Percentiles rank a stretch among this genome's conserved stretches.
Evolutionary conservation across 2,797 vertebrate species (phyloP).

Genomic region (Megalops cyprinoides): DNA sequence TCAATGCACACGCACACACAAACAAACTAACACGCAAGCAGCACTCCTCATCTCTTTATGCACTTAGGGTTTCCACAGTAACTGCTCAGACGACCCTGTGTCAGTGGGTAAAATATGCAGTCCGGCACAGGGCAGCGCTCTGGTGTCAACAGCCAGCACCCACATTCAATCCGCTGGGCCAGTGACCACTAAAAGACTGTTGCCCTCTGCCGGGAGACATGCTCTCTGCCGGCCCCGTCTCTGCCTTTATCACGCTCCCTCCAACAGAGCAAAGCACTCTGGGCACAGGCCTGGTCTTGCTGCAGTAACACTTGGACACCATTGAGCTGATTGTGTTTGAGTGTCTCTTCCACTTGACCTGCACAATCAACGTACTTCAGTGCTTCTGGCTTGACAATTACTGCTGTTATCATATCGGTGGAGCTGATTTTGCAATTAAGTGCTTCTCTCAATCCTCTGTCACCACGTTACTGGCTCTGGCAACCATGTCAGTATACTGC

Average conservation of each 20-base stretch:
- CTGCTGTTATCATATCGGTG: neutral
- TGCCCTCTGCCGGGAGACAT: too few relatives aligned
- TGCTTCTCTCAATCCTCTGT: neutral
- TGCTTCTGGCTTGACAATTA: neutral
- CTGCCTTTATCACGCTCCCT: too few relatives aligned
- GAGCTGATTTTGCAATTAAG: neutral
- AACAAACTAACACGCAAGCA: neutral
- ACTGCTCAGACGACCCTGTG: neutral
- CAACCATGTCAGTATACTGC: neutral
- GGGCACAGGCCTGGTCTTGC: neutral
- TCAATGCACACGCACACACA: neutral
- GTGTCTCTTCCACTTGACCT: neutral
- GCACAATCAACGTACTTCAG: neutral
- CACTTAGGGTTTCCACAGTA: neutral
- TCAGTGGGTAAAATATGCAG: neutral
- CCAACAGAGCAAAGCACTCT: neutral
- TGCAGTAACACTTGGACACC: neutral
- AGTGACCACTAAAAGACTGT: neutral
- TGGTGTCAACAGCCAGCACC: neutral
- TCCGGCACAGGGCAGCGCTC: neutral
- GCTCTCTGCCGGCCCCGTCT: too few relatives aligned
- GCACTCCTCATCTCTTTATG: neutral
- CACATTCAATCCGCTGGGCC: neutral
- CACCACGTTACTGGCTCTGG: neutral
- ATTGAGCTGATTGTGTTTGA: neutral